Base-by-base conservation (phyloP, 2,113 vertebrate genomes). In the Cavia porcellus region DNA sequence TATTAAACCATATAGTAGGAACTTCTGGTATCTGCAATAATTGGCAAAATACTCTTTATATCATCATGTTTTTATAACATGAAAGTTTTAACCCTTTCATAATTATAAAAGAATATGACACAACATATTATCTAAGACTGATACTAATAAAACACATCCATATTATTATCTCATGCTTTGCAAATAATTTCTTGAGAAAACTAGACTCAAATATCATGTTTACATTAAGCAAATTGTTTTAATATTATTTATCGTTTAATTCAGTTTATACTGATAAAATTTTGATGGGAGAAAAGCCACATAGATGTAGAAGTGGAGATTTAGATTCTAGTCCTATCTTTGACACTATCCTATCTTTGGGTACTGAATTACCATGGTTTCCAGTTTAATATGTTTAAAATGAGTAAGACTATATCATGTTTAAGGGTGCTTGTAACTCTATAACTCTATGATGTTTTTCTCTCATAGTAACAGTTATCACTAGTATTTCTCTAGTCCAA, bases 161-260 rank as follows among this genome's bases (percentile, higher is more conserved):
- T 86, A 61, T 57, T 92, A 47, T 89, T 97, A 7, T 79, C 20
- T 61, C 55, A n/a, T 45, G 3, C n/a, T 79, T 97, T 68, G 47
- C 42, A 90, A 35, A 80, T 93, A 61, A 57, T 72, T 86, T 45
- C 35, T 88, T 83, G 32, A 94, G 79, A 84, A 72, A 93, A 80
- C 30, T 61, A 42, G 22, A 64, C 30, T 88, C 47, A 92, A 50
- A 12, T 89, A 80, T 66, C 80, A 47, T 62, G 24, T 20, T 50
- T 87, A 64, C 7, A 47, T 59, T 62, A 89, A 24, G 6, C 12
- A 77, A 85, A 70, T 2, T 42, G 86, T 61, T 94, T 72, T 83
- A 55, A 75, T 86, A 13, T n/a, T 38, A 35, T 32, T 81, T 79
- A 62, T 14, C 88, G 61, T 96, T 86, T 74, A 50, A 64, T 70